phyloP scores from a whole-genome alignment of 2,888 invertebrate genomes.

The Agrotis ipsilon region DNA sequence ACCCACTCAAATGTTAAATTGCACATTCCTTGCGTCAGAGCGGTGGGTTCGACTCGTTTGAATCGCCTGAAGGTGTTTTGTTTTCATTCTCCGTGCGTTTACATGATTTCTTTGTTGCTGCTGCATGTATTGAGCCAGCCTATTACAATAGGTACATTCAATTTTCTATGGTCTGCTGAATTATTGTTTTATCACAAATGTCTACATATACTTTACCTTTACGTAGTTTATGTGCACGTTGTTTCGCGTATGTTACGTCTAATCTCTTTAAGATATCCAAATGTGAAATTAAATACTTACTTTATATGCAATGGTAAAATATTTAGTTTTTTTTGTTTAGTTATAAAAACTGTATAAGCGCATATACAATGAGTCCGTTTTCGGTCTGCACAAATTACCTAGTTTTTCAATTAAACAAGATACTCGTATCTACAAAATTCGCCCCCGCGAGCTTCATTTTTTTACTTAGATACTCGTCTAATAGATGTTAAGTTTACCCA shows the following conservation, averaged over 20 bases:
- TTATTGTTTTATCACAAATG: constrained; percentile 31
- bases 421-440: no score
- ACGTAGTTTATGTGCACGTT: no score
- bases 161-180: constrained; percentile 37
- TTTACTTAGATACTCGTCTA: no score
- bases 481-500: no score
- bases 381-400: no score
- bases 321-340: no score
- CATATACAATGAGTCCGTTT: no score
- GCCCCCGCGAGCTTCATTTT: no score
- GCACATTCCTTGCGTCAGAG: constrained; percentile 70
- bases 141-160: constrained; percentile 26
- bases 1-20: constrained; percentile 71
- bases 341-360: no score
- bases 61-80: constrained; percentile 54
- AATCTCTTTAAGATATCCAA: background rate
- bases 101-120: constrained; percentile 41
- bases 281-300: no score
- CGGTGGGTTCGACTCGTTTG: constrained; percentile 57
- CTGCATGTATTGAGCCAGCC: constrained; percentile 33
- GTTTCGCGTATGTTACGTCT: background rate
- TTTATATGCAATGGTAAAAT: no score
- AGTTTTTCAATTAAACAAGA: no score
- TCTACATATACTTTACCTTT: background rate
- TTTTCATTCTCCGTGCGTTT: constrained; percentile 47